These are phyloP conservation scores for Masnerella sp. DNA, from an alignment of 2,888 invertebrate species.

Conservation along the genomic window DNA sequence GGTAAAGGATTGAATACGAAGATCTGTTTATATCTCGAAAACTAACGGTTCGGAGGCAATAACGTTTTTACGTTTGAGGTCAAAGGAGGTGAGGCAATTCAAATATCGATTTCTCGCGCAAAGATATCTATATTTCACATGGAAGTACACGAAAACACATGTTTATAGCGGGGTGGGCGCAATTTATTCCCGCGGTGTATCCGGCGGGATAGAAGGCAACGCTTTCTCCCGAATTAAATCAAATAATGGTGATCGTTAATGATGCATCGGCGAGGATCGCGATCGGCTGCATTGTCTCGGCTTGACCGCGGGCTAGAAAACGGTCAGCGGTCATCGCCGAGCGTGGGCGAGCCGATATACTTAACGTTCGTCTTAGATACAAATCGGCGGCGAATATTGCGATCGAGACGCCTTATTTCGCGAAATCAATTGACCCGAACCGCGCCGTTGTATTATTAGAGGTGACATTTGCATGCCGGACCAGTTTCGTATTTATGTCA, in stretches of 20 bases:
- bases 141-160: constrained; percentile 8
- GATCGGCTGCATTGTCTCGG: constrained; percentile 72
- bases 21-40: no score
- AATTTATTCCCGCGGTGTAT: constrained; percentile 44
- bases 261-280: constrained; percentile 71
- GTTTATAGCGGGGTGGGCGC: constrained; percentile 31
- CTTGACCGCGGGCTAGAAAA: constrained; percentile 66
- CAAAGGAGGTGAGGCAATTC: no score
- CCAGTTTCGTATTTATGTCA: constrained; percentile 18
- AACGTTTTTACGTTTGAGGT: no score
- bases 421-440: constrained; percentile 22
- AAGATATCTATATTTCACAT: constrained; percentile 2
- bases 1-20: no score
- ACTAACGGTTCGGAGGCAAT: no score
- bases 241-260: constrained; percentile 73
- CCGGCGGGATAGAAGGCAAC: constrained; percentile 67
- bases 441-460: constrained; percentile 11
- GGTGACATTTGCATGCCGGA: constrained; percentile 10
- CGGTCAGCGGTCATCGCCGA: constrained; percentile 69
- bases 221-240: constrained; percentile 73
- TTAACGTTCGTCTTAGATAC: constrained; percentile 20
- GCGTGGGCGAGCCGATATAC: constrained; percentile 66
- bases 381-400: constrained; percentile 9
- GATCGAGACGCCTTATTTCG: constrained; percentile 21
- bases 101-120: not conserved